Evolutionary conservation across 2,797 vertebrate genomes (phyloP).

Genomic region (Anguilla anguilla): DNA sequence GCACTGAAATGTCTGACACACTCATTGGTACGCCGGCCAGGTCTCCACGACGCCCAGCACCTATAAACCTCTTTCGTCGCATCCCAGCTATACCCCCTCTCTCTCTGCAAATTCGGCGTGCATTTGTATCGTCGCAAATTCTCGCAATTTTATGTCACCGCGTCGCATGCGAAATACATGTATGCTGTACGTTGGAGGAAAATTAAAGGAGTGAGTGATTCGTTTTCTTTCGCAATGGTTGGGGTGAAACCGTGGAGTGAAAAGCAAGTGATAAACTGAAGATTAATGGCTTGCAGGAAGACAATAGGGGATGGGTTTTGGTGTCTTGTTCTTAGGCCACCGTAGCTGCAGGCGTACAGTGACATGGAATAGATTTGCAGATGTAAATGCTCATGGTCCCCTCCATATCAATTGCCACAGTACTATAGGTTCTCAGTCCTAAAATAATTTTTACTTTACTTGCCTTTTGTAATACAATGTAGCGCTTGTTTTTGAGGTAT

Average conservation of each 20-base stretch:
- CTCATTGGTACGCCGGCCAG: constrained; percentile 16
- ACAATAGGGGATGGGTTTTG: neutral
- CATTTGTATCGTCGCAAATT: neutral
- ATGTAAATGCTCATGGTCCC: neutral
- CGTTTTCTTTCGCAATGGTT: neutral
- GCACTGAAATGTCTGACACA: constrained; percentile 14
- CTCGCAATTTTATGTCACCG: neutral
- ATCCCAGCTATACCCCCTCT: neutral
- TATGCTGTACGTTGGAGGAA: neutral
- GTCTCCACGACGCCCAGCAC: neutral
- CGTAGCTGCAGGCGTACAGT: neutral
- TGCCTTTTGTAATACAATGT: neutral
- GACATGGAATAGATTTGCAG: neutral
- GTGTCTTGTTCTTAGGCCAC: neutral
- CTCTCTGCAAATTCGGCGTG: neutral
- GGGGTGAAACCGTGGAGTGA: neutral
- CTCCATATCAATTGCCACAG: neutral
- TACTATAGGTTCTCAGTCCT: neutral
- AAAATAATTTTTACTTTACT: neutral
- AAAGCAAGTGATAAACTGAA: neutral
- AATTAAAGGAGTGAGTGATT: neutral
- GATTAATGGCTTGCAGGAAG: neutral
- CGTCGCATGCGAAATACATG: neutral
- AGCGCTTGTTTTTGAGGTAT: neutral
- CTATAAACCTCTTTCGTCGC: neutral